phyloP scores from a whole-genome alignment of 2,888 invertebrate genomes.

The Microplitis manilae region DNA sequence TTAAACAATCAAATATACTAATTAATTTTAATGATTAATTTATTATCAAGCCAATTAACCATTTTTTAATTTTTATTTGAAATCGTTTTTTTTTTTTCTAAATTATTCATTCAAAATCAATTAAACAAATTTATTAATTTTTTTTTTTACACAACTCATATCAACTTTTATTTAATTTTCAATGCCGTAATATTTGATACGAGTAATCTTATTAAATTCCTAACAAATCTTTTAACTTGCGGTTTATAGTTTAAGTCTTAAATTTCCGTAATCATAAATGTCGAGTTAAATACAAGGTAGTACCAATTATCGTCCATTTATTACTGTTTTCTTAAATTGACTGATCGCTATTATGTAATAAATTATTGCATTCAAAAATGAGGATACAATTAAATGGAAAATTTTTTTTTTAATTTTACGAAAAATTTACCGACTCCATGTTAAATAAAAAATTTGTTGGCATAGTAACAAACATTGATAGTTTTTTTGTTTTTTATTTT shows the following conservation, averaged over 20 bases:
- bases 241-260: background rate
- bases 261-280: background rate
- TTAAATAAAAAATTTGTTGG: background rate
- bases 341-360: slow-evolving; percentile 8
- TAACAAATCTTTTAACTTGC: background rate
- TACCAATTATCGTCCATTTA: background rate
- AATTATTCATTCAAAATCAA: too few relatives aligned
- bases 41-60: too few relatives aligned
- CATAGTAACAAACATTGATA: slow-evolving; percentile 23
- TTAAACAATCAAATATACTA: too few relatives aligned
- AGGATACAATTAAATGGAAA: background rate
- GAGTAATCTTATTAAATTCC: background rate
- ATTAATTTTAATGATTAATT: too few relatives aligned
- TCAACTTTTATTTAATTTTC: background rate
- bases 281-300: background rate
- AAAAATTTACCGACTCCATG: slow-evolving; percentile 39
- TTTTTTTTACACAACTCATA: background rate
- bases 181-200: background rate
- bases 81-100: too few relatives aligned
- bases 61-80: too few relatives aligned
- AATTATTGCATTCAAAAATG: slow-evolving; percentile 35
- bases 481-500: slow-evolving; percentile 42
- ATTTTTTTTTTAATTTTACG: slow-evolving; percentile 23
- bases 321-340: background rate
- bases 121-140: background rate